These are phyloP conservation scores for Drosophila malerkotliana DNA, from an alignment of 1,140 invertebrate genomes.

Conservation along the genomic window DNA sequence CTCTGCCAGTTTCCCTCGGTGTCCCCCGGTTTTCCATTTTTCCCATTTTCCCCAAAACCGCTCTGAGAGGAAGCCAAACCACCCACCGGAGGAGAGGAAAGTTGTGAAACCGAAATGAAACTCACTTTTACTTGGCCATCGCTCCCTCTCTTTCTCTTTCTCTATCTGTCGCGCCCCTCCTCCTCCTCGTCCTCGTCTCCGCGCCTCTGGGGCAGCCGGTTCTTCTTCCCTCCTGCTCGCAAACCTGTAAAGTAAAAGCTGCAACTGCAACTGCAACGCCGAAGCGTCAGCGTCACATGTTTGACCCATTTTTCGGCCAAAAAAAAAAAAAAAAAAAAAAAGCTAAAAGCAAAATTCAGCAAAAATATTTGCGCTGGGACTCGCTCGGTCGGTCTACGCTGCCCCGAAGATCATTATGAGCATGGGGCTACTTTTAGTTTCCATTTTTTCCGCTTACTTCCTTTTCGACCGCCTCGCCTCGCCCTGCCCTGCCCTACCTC, in stretches of 20 bases:
- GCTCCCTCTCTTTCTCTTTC: conserved; percentile 1
- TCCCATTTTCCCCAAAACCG: no score
- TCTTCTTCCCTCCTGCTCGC: conserved; percentile 12
- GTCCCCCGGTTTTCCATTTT: no score
- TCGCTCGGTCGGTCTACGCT: background rate
- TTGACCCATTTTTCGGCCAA: conserved; percentile 62
- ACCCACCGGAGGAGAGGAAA: conserved; percentile 49
- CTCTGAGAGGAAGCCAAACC: conserved; percentile 4
- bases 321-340: conserved; percentile 21
- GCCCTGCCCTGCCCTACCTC: no score
- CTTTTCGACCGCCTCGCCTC: background rate
- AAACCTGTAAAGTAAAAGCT: conserved; percentile 70
- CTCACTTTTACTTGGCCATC: conserved; percentile 63
- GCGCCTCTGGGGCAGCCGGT: conserved; percentile 38
- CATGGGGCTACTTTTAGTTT: conserved; percentile 1
- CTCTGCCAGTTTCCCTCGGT: no score
- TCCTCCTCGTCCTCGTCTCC: background rate
- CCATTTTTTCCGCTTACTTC: conserved; percentile 4
- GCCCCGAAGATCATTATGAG: conserved; percentile 8
- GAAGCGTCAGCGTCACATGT: conserved; percentile 58
- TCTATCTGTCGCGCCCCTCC: conserved; percentile 2
- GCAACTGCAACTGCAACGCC: conserved; percentile 37
- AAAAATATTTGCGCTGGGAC: conserved; percentile 7
- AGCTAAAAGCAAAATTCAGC: background rate
- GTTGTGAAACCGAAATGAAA: conserved; percentile 63